Evolutionary conservation across 2,888 invertebrate species (phyloP).

Genomic region (Coleophora flavipennella): DNA sequence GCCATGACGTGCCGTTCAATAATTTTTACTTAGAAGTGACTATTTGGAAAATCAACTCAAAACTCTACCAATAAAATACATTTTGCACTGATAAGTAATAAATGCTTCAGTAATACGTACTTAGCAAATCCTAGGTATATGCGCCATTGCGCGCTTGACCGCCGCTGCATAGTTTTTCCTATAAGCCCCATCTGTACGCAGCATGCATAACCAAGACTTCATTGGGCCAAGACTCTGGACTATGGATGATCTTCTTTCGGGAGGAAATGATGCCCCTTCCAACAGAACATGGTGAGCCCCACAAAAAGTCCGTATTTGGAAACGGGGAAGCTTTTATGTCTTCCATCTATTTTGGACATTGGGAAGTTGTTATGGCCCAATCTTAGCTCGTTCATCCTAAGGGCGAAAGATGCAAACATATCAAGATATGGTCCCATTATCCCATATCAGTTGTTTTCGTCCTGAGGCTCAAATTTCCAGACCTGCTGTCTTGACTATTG

Average conservation of each 20-base stretch:
- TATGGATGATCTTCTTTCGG: conserved; percentile 17
- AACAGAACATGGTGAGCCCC: conserved; percentile 22
- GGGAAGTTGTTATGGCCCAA: conserved; percentile 1
- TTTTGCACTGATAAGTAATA: too few species aligned
- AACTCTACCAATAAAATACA: too few species aligned
- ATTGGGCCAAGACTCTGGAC: conserved; percentile 20
- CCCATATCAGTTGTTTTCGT: conserved; percentile 1
- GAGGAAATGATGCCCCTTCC: conserved; percentile 18
- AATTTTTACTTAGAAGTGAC: too few species aligned
- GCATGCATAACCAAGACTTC: conserved; percentile 21
- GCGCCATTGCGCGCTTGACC: conserved; percentile 20
- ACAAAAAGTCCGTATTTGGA: conserved; percentile 18
- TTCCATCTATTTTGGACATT: background rate
- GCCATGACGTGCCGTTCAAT: too few species aligned
- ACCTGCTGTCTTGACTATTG: too few species aligned
- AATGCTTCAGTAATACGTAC: too few species aligned
- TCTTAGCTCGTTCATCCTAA: conserved; percentile 1
- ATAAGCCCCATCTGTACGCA: conserved; percentile 16
- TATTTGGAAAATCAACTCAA: too few species aligned
- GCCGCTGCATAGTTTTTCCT: conserved; percentile 18
- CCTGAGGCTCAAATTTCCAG: too few species aligned
- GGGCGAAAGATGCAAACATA: background rate
- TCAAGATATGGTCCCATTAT: background rate
- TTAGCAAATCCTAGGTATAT: too few species aligned
- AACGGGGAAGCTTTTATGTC: background rate